A percentile compares a stretch with the other conserved stretches of the same genome.
These are phyloP conservation scores for Columbina picui DNA, from an alignment of 2,113 vertebrate species.

Conservation along the genomic window DNA sequence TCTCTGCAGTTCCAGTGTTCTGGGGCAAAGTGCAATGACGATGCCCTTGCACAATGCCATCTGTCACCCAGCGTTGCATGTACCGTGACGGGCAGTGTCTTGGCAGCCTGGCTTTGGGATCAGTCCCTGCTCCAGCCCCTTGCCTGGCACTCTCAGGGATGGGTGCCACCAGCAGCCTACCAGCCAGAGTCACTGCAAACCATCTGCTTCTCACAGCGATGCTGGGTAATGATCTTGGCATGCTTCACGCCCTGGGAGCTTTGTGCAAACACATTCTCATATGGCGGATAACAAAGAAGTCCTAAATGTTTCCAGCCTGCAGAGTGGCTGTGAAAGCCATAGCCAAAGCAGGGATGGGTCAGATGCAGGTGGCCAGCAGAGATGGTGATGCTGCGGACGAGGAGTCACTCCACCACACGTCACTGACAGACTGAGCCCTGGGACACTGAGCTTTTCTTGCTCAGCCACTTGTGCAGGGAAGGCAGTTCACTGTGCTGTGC, in stretches of 20 bases:
- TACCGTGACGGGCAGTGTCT: background rate
- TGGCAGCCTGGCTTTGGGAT: background rate
- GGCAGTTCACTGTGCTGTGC: background rate
- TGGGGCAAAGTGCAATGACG: background rate
- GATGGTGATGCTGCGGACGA: background rate
- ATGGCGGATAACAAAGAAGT: background rate
- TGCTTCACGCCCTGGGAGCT: background rate
- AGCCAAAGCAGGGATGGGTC: background rate
- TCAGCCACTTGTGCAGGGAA: background rate
- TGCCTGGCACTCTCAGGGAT: background rate
- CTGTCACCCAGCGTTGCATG: rapidly evolving
- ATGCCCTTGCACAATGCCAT: background rate
- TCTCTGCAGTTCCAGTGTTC: background rate
- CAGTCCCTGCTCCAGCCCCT: background rate
- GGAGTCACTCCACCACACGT: background rate
- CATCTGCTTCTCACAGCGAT: background rate
- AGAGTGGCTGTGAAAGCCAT: background rate
- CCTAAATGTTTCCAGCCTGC: background rate
- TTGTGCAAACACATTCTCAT: background rate
- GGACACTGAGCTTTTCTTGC: rapidly evolving
- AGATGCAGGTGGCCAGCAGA: background rate
- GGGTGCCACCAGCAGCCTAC: background rate
- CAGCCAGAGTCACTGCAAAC: background rate
- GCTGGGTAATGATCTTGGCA: background rate
- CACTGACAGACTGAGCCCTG: background rate